phyloP scores from a whole-genome alignment of 2,797 vertebrate species.

The Nothura maculosa region DNA sequence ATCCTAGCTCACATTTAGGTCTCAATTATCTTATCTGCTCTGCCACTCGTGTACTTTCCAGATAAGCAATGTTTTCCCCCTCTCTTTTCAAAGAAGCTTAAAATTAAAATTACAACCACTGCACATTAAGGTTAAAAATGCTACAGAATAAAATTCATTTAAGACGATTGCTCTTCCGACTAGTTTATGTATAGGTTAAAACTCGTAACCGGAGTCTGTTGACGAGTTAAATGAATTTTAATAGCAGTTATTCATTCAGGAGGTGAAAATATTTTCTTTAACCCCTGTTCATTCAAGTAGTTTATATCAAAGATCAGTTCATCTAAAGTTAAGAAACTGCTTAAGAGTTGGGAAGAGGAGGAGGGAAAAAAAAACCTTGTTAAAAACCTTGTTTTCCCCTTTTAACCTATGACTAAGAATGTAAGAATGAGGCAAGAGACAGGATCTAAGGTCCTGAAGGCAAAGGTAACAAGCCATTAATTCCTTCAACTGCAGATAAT shows the following conservation, averaged over 20 bases:
- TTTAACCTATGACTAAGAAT: slow-evolving; percentile 70
- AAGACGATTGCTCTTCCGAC: background rate
- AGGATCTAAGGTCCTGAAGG: slow-evolving; percentile 67
- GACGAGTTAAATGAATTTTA: background rate
- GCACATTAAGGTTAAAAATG: background rate
- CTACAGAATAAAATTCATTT: background rate
- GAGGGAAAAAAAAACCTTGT: background rate
- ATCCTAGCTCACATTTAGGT: slow-evolving; percentile 71
- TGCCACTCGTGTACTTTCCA: slow-evolving; percentile 62
- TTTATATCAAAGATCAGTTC: slow-evolving; percentile 41
- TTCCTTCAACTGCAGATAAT: slow-evolving; percentile 32
- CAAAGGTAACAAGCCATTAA: slow-evolving; percentile 66
- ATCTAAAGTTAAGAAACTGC: slow-evolving; percentile 48
- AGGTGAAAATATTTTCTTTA: background rate
- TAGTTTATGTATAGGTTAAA: background rate
- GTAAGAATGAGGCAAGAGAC: slow-evolving; percentile 65
- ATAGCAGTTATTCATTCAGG: background rate
- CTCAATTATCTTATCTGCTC: slow-evolving; percentile 74
- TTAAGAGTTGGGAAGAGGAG: background rate
- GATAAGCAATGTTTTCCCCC: slow-evolving; percentile 47
- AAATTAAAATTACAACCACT: background rate
- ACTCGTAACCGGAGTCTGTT: background rate
- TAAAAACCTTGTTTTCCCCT: slow-evolving; percentile 35
- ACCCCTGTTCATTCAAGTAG: background rate
- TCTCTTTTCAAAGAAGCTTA: background rate